Conservation (phyloP, 2,113 vertebrate genomes). For the Loxodonta africana region DNA sequence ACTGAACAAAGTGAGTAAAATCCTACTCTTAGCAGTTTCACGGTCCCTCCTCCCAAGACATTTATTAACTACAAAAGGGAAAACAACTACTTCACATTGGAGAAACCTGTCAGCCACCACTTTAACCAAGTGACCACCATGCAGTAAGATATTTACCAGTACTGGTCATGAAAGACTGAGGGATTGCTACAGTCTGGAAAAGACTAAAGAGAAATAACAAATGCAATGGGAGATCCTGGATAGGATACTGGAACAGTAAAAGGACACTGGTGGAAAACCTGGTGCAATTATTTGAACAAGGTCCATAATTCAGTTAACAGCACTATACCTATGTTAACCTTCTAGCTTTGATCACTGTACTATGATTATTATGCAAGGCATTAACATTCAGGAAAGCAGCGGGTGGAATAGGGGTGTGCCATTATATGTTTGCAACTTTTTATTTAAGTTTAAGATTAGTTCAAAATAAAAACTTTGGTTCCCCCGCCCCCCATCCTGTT, state of each 20-base stretch:
- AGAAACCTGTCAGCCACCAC: background rate
- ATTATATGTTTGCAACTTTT: background rate
- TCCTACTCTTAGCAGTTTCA: background rate
- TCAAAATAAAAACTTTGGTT: slow-evolving; percentile 8
- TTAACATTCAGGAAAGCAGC: background rate
- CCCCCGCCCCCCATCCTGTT: background rate
- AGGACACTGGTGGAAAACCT: too few relatives aligned
- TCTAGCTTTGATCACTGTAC: too few relatives aligned
- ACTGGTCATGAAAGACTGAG: too few relatives aligned
- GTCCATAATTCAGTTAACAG: too few relatives aligned
- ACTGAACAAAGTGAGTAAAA: slow-evolving; percentile 23
- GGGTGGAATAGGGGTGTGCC: background rate
- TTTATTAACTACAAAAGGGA: background rate
- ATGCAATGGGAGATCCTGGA: background rate
- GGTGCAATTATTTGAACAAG: too few relatives aligned
- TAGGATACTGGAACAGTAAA: too few relatives aligned
- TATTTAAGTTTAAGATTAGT: slow-evolving; percentile 20
- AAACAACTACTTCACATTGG: background rate
- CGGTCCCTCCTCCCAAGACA: background rate
- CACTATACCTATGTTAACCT: too few relatives aligned
- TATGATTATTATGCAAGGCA: too few relatives aligned
- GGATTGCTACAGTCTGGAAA: background rate
- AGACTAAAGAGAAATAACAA: background rate
- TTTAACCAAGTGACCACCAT: background rate
- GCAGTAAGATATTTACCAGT: background rate